Percentiles rank a stretch among this genome's conserved stretches.
phyloP scores from a whole-genome alignment of 1,140 invertebrate genomes.

The Hormaphis cornu region DNA sequence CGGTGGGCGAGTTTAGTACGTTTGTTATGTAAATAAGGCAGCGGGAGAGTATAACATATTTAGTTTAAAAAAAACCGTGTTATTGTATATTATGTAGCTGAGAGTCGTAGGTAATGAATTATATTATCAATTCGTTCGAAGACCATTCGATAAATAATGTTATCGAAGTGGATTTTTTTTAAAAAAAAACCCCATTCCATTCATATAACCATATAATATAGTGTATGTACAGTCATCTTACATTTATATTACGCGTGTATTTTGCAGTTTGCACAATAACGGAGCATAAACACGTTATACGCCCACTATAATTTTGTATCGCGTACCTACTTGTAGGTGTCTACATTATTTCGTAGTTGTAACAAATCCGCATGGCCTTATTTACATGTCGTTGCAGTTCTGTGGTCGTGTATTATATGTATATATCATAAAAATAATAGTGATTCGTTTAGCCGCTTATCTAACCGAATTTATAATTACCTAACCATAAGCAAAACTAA shows the following conservation, averaged over 20 bases:
- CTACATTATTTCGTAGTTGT: background rate
- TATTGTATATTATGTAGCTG: no score
- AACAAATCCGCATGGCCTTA: constrained; percentile 28
- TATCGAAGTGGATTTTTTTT: background rate
- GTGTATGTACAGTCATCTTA: background rate
- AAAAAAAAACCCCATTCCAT: constrained; percentile 5
- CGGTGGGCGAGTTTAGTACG: background rate
- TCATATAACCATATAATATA: background rate
- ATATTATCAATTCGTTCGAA: no score
- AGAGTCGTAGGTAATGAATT: background rate
- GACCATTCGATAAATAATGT: background rate
- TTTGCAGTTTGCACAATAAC: constrained; percentile 2
- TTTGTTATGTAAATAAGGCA: constrained; percentile 28
- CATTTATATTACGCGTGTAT: background rate
- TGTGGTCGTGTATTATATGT: no score
- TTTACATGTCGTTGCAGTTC: constrained; percentile 24
- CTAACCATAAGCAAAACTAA: constrained; percentile 22
- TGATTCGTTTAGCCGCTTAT: constrained; percentile 24
- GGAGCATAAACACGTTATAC: background rate
- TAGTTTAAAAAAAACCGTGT: background rate
- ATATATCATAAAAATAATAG: constrained; percentile 9
- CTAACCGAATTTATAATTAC: constrained; percentile 7
- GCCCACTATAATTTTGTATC: background rate
- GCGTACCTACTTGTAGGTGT: no score
- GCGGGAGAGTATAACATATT: background rate